phyloP scores from a whole-genome alignment of 2,113 vertebrate species.

The Tragelaphus strepsiceros region DNA sequence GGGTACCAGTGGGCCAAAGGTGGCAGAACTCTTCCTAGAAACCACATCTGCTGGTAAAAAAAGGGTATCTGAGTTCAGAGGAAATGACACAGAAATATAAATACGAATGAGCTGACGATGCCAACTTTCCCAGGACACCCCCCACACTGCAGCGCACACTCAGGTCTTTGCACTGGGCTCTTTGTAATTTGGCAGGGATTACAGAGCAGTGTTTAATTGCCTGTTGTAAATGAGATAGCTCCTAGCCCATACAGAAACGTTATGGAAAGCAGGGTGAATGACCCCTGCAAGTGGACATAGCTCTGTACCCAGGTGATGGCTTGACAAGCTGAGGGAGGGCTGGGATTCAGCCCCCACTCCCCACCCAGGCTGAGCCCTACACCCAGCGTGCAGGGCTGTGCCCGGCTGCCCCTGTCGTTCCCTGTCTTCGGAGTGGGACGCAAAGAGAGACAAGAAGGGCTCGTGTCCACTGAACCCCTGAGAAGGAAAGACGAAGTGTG shows the following conservation, averaged over 20 bases:
- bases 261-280: background rate
- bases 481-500: background rate
- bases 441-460: background rate
- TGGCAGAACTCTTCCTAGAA: background rate
- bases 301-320: rapidly evolving
- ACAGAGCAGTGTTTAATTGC: background rate
- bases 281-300: background rate
- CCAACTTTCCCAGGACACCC: background rate
- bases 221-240: too few species aligned
- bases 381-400: background rate
- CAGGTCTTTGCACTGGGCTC: background rate
- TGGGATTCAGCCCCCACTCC: background rate
- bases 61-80: background rate
- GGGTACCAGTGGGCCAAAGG: background rate
- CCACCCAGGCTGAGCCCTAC: rapidly evolving
- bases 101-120: background rate
- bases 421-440: background rate
- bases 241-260: background rate
- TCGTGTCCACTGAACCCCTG: rapidly evolving
- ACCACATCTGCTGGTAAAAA: background rate
- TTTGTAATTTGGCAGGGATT: background rate
- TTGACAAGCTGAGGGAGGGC: background rate
- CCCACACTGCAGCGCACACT: background rate
- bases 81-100: background rate
- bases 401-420: rapidly evolving